Conservation (phyloP, 64 coral and sea anemone genomes). For the Platygyra sinensis region DNA sequence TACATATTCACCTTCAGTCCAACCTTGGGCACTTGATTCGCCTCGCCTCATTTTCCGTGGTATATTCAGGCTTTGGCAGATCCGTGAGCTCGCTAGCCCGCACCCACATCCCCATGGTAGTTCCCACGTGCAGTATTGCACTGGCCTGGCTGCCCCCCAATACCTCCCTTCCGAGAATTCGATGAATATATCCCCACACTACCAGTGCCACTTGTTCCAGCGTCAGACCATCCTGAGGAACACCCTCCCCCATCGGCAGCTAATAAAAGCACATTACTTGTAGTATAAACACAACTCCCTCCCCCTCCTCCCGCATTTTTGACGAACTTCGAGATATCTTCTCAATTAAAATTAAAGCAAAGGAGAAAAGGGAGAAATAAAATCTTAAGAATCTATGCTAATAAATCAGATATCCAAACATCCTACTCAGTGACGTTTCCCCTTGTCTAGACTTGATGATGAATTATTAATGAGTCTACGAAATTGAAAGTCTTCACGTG, state of each 20-base stretch:
- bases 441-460: too few relatives aligned
- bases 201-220: constrained; percentile 20
- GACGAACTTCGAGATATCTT: too few relatives aligned
- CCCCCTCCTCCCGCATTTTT: constrained; percentile 17
- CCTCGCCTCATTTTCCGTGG: constrained; percentile 4
- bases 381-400: too few relatives aligned
- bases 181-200: constrained; percentile 22
- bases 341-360: too few relatives aligned
- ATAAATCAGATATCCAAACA: too few relatives aligned
- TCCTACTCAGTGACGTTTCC: too few relatives aligned
- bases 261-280: constrained; percentile 16
- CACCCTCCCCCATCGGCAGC: constrained; percentile 42
- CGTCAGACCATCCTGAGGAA: constrained; percentile 15
- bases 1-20: constrained; percentile 25
- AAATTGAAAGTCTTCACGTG: too few relatives aligned
- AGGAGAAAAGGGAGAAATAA: too few relatives aligned
- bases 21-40: constrained; percentile 2
- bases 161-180: constrained; percentile 1
- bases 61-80: background rate
- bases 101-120: constrained; percentile 46
- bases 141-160: constrained; percentile 12
- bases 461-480: too few relatives aligned
- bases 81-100: constrained; percentile 12
- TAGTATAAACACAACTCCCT: constrained; percentile 29
- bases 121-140: constrained; percentile 24